Percentiles rank a stretch among this genome's conserved stretches.
These are phyloP conservation scores for Drosophila paracracens DNA, from an alignment of 2,888 invertebrate species.

Conservation along the genomic window DNA sequence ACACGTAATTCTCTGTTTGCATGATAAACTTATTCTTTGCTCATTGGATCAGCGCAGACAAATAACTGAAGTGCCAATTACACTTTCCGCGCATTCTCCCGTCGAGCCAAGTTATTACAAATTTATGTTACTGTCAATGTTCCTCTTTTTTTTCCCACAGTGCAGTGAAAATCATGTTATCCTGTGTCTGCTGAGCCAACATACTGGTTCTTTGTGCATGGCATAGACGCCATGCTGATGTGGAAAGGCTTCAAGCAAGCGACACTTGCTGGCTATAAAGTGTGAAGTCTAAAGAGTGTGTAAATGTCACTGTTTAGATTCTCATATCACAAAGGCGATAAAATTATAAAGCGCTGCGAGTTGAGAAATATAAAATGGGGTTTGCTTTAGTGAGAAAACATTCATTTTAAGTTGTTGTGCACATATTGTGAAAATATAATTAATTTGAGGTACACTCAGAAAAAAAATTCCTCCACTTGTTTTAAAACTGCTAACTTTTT, in stretches of 20 bases:
- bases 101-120: conserved; percentile 22
- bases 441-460: background rate
- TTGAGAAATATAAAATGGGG: background rate
- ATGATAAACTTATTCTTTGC: conserved; percentile 1
- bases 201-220: conserved; percentile 1
- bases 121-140: background rate
- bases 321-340: background rate
- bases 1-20: conserved; percentile 19
- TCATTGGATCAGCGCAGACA: conserved; percentile 4
- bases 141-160: background rate
- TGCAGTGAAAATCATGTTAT: conserved; percentile 33
- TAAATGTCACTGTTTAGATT: conserved; percentile 12
- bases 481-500: background rate
- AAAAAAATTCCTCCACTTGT: background rate
- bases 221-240: conserved; percentile 28
- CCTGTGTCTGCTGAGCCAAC: background rate
- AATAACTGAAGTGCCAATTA: conserved; percentile 53
- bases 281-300: background rate
- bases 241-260: conserved; percentile 12
- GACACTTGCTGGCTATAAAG: conserved; percentile 11
- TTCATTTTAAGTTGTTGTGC: background rate
- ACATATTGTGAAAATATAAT: background rate
- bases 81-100: conserved; percentile 36
- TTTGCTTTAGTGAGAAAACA: background rate
- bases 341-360: background rate